These are phyloP conservation scores for Oriolus oriolus DNA, from an alignment of 2,113 vertebrate genomes.

Conservation along the genomic window DNA sequence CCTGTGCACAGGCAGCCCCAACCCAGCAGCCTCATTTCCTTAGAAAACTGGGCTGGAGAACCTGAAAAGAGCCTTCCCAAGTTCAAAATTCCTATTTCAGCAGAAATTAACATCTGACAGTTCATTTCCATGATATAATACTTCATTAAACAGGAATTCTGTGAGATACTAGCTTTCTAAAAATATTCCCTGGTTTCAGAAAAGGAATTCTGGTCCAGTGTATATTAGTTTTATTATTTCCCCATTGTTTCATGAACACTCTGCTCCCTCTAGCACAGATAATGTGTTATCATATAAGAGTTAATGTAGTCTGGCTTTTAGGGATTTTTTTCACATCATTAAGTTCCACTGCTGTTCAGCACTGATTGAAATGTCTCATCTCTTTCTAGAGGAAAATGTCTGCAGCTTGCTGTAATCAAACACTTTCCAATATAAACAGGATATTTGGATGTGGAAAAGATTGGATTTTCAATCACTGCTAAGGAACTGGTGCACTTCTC, in stretches of 20 bases:
- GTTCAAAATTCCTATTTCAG: not conserved
- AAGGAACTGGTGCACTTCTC: not conserved
- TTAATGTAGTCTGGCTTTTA: not conserved
- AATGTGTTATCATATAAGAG: not conserved
- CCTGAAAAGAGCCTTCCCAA: not conserved
- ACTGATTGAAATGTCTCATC: constrained; percentile 45
- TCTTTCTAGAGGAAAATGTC: constrained; percentile 8
- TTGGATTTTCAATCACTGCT: constrained; percentile 1
- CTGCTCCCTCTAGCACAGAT: not conserved
- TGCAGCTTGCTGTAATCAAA: constrained; percentile 51
- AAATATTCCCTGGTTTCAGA: not conserved
- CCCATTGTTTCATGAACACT: not conserved
- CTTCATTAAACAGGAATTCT: not conserved
- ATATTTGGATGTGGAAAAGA: not conserved
- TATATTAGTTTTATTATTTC: not conserved
- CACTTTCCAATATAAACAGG: constrained; percentile 21
- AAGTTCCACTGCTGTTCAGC: constrained; percentile 18
- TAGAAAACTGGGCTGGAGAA: not conserved
- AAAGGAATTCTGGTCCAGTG: not conserved
- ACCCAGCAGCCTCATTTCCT: not conserved
- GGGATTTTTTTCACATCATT: not conserved
- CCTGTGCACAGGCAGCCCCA: not conserved
- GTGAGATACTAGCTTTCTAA: not conserved
- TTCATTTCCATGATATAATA: not conserved
- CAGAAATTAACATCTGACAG: not conserved